Evolutionary conservation across 2,797 vertebrate genomes (phyloP).

Genomic region (Anolis apletophallus): DNA sequence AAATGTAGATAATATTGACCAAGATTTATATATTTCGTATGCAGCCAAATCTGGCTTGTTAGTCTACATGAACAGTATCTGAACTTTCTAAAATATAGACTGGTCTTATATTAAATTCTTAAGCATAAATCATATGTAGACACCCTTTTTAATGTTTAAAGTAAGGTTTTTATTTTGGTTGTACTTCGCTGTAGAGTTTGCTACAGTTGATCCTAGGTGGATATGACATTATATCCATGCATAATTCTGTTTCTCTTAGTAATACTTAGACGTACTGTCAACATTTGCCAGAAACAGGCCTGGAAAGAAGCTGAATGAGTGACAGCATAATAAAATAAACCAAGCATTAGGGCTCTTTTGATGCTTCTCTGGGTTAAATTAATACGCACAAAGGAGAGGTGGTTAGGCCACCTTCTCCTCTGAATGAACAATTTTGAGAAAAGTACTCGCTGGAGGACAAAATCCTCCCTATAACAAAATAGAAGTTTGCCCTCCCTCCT

Average conservation of each 20-base stretch:
- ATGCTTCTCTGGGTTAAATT: background rate
- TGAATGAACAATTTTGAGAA: background rate
- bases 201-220: background rate
- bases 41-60: background rate
- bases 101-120: background rate
- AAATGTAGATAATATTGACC: background rate
- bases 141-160: background rate
- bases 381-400: too few relatives aligned
- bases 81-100: background rate
- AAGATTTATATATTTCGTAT: background rate
- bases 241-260: too few relatives aligned
- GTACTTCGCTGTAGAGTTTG: background rate
- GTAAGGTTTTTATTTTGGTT: background rate
- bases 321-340: too few relatives aligned
- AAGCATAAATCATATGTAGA: background rate
- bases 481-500: too few relatives aligned
- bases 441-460: background rate
- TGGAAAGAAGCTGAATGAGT: too few relatives aligned
- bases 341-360: too few relatives aligned
- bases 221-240: too few relatives aligned
- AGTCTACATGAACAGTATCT: background rate
- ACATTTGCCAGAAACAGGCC: too few relatives aligned
- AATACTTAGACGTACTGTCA: too few relatives aligned
- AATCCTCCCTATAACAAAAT: background rate
- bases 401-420: too few relatives aligned